A percentile compares a stretch with the other conserved stretches of the same genome.
These are phyloP conservation scores for Coptodon bakossiorum DNA, from an alignment of 2,113 vertebrate species.

Conservation along the genomic window DNA sequence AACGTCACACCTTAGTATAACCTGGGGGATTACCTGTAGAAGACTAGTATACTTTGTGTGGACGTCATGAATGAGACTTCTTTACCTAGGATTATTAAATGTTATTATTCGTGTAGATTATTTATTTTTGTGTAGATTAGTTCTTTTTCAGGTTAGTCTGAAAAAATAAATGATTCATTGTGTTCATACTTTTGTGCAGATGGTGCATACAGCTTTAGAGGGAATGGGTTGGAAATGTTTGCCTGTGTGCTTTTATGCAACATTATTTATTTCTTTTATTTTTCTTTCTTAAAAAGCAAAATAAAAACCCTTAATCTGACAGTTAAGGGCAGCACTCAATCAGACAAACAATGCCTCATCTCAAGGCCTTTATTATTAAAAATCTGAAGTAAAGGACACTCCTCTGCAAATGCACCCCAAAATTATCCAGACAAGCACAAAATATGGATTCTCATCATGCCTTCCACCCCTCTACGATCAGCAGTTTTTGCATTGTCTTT, in stretches of 20 bases:
- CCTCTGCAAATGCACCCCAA: background rate
- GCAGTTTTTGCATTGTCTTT: background rate
- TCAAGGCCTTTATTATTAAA: background rate
- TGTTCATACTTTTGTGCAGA: background rate
- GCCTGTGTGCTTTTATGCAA: background rate
- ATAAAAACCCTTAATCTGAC: background rate
- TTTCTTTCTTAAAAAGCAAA: background rate
- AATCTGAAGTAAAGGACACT: background rate
- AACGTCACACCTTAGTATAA: background rate
- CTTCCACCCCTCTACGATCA: background rate
- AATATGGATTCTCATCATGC: background rate
- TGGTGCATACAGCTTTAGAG: background rate
- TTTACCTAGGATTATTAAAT: background rate
- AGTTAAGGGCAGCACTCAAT: background rate
- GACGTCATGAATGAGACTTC: background rate
- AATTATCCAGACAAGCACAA: background rate
- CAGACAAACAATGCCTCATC: background rate
- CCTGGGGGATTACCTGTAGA: background rate
- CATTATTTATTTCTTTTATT: background rate
- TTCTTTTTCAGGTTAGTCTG: background rate
- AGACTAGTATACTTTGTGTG: background rate
- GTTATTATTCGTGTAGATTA: accelerated
- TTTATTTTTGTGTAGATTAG: background rate
- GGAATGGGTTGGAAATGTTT: background rate
- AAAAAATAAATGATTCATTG: background rate